Evolutionary conservation across 2,113 vertebrate species (phyloP).

Genomic region (Morone chrysops): DNA sequence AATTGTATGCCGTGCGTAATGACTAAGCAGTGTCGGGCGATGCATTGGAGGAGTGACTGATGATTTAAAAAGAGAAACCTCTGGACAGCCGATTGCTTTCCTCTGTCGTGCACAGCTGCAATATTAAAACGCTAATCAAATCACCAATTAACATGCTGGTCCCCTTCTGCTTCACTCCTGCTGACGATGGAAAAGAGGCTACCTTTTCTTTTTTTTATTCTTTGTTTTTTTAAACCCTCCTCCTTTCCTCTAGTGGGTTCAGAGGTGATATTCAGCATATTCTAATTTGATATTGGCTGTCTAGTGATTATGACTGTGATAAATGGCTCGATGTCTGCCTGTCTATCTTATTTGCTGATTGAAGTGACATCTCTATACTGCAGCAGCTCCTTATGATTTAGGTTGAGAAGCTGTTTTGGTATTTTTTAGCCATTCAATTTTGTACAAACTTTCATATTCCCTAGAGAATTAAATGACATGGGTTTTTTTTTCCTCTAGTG

Average conservation of each 20-base stretch:
- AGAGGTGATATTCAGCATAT: slow-evolving; percentile 61
- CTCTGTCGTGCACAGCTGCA: slow-evolving; percentile 76
- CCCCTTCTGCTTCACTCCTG: slow-evolving; percentile 70
- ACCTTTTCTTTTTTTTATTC: slow-evolving; percentile 42
- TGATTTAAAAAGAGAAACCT: slow-evolving; percentile 48
- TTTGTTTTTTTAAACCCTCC: slow-evolving; percentile 47
- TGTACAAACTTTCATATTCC: background rate
- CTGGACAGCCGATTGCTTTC: slow-evolving; percentile 40
- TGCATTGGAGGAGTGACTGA: slow-evolving; percentile 28
- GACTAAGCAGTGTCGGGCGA: slow-evolving; percentile 2
- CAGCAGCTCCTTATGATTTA: background rate
- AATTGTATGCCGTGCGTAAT: slow-evolving; percentile 27
- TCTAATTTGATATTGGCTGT: slow-evolving; percentile 55
- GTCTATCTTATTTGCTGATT: slow-evolving; percentile 29
- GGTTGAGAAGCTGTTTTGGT: background rate
- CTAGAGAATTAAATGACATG: background rate
- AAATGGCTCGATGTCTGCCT: slow-evolving; percentile 45
- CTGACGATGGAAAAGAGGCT: slow-evolving; percentile 71
- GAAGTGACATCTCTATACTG: slow-evolving; percentile 20
- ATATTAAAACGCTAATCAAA: slow-evolving; percentile 83
- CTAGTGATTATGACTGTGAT: slow-evolving; percentile 46
- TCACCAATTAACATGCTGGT: slow-evolving; percentile 81
- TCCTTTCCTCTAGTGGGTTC: slow-evolving; percentile 39
- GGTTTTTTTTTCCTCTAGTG: background rate
- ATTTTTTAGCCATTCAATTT: background rate